A percentile compares a stretch with the other conserved stretches of the same genome.
Evolutionary conservation across 1,140 invertebrate genomes (phyloP).

Genomic region (Tribolium castaneum): DNA sequence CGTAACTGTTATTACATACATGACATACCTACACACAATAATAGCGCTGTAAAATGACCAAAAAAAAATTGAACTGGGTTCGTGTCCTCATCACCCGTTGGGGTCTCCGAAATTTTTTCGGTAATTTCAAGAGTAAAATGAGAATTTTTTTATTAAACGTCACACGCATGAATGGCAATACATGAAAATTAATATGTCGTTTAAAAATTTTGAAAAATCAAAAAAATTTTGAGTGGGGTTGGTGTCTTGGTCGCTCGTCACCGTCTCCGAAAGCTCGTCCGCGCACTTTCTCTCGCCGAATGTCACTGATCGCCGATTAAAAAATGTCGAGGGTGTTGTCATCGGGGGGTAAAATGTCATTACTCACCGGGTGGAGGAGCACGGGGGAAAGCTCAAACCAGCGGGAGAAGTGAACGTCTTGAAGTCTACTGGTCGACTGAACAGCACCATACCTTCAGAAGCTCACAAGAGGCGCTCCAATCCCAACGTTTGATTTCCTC

Average conservation of each 20-base stretch:
- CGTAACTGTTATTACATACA: no score
- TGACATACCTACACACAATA: no score
- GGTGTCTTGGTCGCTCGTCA: conserved; percentile 39
- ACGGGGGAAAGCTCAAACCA: conserved; percentile 43
- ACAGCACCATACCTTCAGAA: conserved; percentile 49
- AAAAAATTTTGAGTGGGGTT: neutral
- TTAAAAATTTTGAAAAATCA: neutral
- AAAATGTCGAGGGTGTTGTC: conserved; percentile 23
- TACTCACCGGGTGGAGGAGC: conserved; percentile 50
- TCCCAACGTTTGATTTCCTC: conserved; percentile 52
- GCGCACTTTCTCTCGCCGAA: conserved; percentile 48
- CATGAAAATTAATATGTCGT: no score
- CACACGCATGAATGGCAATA: no score
- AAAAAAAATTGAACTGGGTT: neutral
- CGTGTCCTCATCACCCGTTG: neutral
- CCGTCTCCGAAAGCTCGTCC: conserved; percentile 42
- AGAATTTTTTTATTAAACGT: no score
- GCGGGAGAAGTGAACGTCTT: conserved; percentile 55
- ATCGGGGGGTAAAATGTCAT: conserved; percentile 42
- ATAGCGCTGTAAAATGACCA: neutral
- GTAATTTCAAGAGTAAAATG: neutral
- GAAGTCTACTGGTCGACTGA: conserved; percentile 57
- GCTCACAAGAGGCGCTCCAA: conserved; percentile 53
- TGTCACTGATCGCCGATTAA: conserved; percentile 25
- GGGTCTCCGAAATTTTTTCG: neutral